Percentiles rank a stretch among this genome's conserved stretches.
Conservation (phyloP, 2,888 invertebrate species). For the Sinelater perroti region DNA sequence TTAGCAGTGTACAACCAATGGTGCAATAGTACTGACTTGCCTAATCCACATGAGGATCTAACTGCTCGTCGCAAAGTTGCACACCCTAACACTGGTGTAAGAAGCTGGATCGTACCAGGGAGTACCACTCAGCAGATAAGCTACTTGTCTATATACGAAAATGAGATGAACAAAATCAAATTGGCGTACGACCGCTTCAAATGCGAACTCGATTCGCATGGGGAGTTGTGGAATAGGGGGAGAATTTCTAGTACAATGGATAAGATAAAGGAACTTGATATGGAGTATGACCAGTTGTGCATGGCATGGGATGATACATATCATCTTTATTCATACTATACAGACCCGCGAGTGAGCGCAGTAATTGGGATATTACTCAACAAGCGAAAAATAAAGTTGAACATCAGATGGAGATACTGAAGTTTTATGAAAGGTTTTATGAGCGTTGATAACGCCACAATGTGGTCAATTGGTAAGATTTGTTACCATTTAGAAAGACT, state of each 20-base stretch:
- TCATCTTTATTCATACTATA: constrained; percentile 16
- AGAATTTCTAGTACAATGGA: background rate
- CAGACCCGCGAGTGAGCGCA: constrained; percentile 1
- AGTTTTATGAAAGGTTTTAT: constrained; percentile 6
- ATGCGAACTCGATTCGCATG: constrained; percentile 5
- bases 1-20: constrained; percentile 27
- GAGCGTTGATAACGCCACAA: no score
- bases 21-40: no score
- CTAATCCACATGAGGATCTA: constrained; percentile 33
- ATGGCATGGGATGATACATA: constrained; percentile 18
- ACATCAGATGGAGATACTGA: background rate
- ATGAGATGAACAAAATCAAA: background rate
- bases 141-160: constrained; percentile 11
- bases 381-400: constrained; percentile 4
- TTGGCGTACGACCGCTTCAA: background rate
- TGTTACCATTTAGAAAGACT: no score
- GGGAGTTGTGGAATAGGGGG: background rate
- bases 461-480: no score
- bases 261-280: background rate
- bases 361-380: constrained; percentile 5
- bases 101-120: background rate
- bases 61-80: constrained; percentile 22
- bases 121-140: no score
- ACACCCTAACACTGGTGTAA: background rate
- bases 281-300: background rate